Base-by-base conservation (phyloP, 1,140 invertebrate genomes). In the Drosophila truncata region DNA sequence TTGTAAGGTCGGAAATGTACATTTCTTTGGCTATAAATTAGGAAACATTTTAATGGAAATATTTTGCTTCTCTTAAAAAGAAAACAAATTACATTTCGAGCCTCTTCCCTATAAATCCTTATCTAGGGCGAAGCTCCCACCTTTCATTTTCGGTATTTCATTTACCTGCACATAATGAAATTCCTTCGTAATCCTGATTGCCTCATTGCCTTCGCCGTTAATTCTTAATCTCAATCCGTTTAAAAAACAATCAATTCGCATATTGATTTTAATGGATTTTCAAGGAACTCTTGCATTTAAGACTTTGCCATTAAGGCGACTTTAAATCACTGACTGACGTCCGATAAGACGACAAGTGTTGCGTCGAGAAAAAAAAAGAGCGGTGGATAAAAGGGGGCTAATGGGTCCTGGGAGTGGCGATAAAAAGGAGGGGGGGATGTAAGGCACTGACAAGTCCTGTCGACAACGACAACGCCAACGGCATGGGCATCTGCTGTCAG, bases 401-500 rank as follows among this genome's bases (percentile, higher is more conserved):
- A 37, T 71, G 41, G 7, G 16, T 9, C 39, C 10, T n/a, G 39
- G 52, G 31, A 16, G 35, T 31, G 46, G 29, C 20, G 10, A 61
- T n/a, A 25, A 52, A 23, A 46, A 16, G 20, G 13, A n/a, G 16
- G 39, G 25, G 20, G 10, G 10, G 8, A 33, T n/a, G 14, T n/a
- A 31, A 49, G 33, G 35, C 58, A 55, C 39, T 67, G 73, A 58
- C 72, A 76, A 60, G 33, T 25, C 29, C 62, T 69, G 77, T 65
- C 67, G 65, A 33, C 79, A 47, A 29, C 27, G 27, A 29, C 27
- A 29, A 29, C 27, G 27, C 7, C 27, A 29, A 25, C 46, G n/a
- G 47, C 25, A 5, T 5, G 10, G 64, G 64, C 82, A 71, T 67
- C 74, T 86, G 78, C 52, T 82, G 80, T 62, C 70, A 60, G 70